Evolutionary conservation across 2,888 invertebrate genomes (phyloP), one percentile per base, ranked within the genome.

Genomic region (Cataglyphis livida): DNA sequence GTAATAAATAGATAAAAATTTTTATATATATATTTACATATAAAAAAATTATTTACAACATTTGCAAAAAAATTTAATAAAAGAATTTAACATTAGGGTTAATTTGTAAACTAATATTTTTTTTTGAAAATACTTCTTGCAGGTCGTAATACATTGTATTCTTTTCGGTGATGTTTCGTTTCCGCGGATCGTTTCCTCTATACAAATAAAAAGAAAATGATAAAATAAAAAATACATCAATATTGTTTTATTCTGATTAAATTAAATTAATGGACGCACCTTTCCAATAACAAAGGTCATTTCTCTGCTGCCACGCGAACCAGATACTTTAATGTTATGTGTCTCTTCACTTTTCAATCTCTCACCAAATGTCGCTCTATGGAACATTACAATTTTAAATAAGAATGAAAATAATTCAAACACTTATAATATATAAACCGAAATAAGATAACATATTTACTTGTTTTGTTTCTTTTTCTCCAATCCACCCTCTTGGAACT

Each of bases 231-330:
- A 57, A 18, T n/a, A 18, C 5, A 7, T 54, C 41, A 18, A 35
- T 61, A 65, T 51, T 3, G 0, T 25, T 73, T 3, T 70, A 9
- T 12, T 51, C 18, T 41, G 35, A 59, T 64, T 35, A 61, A 38
- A 70, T 25, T 59, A 41, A 57, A 61, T 38, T 25, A 7, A 18
- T 32, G 62, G 18, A 44, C 86, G 88, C 92, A 95, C 95, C 93
- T 96, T 96, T 87, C 96, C 96, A 90, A 97, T 95, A 4, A 95
- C 95, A 91, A 98, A 98, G 28, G 97, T 97, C 97, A 98, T 97
- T 95, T 98, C 97, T 75, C 96, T 96, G 93, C 97, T 98, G 62
- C 98, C 97, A 15, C 96, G 94, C 0, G 97, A 95, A 90, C 97
- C 95, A 87, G 96, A 91, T 91, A 96, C 91, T 93, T 95, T 94